Evolutionary conservation across 2,113 vertebrate genomes (phyloP), one percentile per base, ranked within the genome.

Genomic region (Aldabrachelys gigantea): DNA sequence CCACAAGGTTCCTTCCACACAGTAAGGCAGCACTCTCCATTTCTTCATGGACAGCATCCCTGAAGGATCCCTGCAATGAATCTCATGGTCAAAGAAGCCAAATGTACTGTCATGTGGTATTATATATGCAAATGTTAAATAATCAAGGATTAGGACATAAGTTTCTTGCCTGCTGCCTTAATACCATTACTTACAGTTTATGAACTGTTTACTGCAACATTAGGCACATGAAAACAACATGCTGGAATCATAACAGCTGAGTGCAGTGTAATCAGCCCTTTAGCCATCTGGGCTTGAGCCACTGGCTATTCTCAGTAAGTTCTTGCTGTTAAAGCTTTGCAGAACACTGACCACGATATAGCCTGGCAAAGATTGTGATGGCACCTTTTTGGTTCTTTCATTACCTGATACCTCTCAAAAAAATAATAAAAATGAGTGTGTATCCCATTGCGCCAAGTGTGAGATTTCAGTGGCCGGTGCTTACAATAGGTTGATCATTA

Each of bases 151-250:
- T 14, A 76, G 65, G 84, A 89, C 54, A 35, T 3, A 80, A 35
- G 10, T 38, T 19, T 89, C 38, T 92, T 93, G 59, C 35, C 54
- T 2, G 1, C 44, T 89, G 16, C 65, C 31, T 88, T 91, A 80
- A 21, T 19, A 69, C 24, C 1, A 0, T 80, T 88, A 80, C 49
- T 69, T 94, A 44, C 0, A 2, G 8, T 78, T 96, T 86, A 78
- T 82, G 44, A 92, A 47, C 25, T 56, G 24, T 91, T 93, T 93
- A 35, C 56, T 78, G 49, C 49, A 92, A 62, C 57, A 13, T 90
- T 69, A 85, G 59, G 11, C 49, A 86, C 29, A 44, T 49, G 56
- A 82, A 86, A 91, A 29, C 13, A 87, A 62, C 90, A 80, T 80
- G 93, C 83, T 82, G 35, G 29, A 84, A 4, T 72, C 52, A 2